These are phyloP conservation scores for Orchestia grillus DNA, from an alignment of 1,140 invertebrate species.

Conservation along the genomic window DNA sequence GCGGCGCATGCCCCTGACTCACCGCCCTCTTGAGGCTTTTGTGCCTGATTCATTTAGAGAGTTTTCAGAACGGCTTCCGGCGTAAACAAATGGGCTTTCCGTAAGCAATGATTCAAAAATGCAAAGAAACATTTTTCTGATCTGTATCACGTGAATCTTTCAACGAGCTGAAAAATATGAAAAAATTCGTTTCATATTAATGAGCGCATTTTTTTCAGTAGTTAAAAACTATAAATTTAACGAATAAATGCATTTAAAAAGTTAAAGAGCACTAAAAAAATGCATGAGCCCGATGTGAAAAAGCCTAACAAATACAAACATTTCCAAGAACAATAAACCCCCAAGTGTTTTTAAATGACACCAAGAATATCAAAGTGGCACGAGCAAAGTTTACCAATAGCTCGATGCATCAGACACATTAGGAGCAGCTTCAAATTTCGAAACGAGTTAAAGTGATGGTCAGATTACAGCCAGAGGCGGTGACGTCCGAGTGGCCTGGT, in stretches of 20 bases:
- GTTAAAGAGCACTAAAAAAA: background rate
- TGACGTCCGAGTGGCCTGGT: background rate
- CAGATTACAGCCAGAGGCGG: background rate
- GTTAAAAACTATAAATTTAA: background rate
- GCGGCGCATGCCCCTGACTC: background rate
- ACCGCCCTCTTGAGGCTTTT: background rate
- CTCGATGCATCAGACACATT: background rate
- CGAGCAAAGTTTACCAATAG: background rate
- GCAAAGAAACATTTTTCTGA: background rate
- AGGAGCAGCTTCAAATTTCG: background rate
- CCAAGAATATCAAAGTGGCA: background rate
- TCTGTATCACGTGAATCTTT: background rate
- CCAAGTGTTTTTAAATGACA: background rate
- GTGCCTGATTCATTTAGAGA: background rate
- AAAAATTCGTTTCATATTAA: background rate
- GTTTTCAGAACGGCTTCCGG: background rate
- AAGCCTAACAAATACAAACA: too few relatives aligned
- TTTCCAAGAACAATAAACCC: background rate
- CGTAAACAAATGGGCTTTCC: conserved; percentile 19
- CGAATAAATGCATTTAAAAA: background rate
- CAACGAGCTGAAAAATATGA: background rate
- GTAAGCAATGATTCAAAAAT: conserved; percentile 14
- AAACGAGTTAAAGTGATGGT: background rate
- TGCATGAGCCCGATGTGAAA: background rate
- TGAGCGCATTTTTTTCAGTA: background rate